A percentile compares a stretch with the other conserved stretches of the same genome.
phyloP scores from a whole-genome alignment of 2,113 vertebrate species.

The Rhinoderma darwinii region DNA sequence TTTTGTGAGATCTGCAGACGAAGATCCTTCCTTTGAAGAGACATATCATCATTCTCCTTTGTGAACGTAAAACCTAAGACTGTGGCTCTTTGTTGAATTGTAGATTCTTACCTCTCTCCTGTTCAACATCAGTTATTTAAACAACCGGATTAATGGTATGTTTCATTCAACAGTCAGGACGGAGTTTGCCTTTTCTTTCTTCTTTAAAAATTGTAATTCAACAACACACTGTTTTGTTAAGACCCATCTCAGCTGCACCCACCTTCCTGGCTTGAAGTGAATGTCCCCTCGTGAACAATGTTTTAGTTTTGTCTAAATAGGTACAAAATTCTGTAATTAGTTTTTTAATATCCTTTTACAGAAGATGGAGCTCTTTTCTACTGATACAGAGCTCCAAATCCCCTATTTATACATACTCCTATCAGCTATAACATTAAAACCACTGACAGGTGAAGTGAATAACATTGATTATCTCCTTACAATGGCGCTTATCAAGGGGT shows the following conservation, averaged over 20 bases:
- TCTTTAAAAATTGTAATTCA: not conserved
- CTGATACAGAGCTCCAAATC: no score
- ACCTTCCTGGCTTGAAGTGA: not conserved
- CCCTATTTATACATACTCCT: no score
- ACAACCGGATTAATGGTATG: constrained; percentile 4
- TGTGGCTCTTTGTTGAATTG: constrained; percentile 43
- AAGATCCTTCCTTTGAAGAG: constrained; percentile 27
- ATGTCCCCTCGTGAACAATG: not conserved
- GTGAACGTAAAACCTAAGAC: not conserved
- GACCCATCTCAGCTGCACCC: no score
- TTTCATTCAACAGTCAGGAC: constrained; percentile 25
- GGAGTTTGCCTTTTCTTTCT: not conserved
- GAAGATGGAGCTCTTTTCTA: no score
- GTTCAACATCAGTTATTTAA: constrained; percentile 28
- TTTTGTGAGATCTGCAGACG: not conserved
- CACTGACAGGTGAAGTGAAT: no score
- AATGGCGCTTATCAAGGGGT: no score
- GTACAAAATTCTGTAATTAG: no score
- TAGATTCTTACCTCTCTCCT: not conserved
- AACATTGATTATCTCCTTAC: no score
- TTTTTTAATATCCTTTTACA: no score
- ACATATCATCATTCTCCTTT: constrained; percentile 21
- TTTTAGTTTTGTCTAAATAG: no score
- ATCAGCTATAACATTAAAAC: no score
- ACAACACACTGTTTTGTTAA: not conserved